phyloP scores from a whole-genome alignment of 2,797 vertebrate species.

The Gymnothorax javanicus region DNA sequence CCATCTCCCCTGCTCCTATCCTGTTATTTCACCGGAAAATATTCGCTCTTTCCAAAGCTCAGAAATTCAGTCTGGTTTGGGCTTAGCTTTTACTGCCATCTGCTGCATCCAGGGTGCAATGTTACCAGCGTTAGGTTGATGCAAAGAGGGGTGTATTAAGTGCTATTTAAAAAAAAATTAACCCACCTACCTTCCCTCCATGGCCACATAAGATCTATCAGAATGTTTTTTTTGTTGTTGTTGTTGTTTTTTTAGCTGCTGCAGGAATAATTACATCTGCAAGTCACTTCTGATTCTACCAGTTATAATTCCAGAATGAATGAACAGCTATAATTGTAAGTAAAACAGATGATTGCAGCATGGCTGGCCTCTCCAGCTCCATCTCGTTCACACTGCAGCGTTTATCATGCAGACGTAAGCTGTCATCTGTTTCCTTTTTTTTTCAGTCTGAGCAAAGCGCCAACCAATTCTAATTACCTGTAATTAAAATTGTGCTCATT shows the following conservation, averaged over 20 bases:
- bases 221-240: neutral
- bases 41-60: neutral
- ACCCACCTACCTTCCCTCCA: neutral
- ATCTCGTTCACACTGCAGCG: constrained; percentile 38
- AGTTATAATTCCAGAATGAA: constrained; percentile 54
- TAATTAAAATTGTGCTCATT: constrained; percentile 28
- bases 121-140: neutral
- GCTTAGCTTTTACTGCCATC: neutral
- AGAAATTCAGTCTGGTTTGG: neutral
- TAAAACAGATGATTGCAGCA: constrained; percentile 64
- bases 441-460: neutral
- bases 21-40: neutral
- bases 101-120: constrained; percentile 10
- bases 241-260: neutral
- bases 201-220: neutral
- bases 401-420: constrained; percentile 31
- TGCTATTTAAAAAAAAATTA: neutral
- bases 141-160: neutral
- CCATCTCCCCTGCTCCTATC: neutral
- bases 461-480: constrained; percentile 50
- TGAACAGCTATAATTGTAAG: constrained; percentile 60
- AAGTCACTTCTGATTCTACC: constrained; percentile 52
- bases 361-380: constrained; percentile 54
- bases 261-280: constrained; percentile 25
- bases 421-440: neutral